Conservation (phyloP, 2,113 vertebrate species). For the Cryptotis parvus region DNA sequence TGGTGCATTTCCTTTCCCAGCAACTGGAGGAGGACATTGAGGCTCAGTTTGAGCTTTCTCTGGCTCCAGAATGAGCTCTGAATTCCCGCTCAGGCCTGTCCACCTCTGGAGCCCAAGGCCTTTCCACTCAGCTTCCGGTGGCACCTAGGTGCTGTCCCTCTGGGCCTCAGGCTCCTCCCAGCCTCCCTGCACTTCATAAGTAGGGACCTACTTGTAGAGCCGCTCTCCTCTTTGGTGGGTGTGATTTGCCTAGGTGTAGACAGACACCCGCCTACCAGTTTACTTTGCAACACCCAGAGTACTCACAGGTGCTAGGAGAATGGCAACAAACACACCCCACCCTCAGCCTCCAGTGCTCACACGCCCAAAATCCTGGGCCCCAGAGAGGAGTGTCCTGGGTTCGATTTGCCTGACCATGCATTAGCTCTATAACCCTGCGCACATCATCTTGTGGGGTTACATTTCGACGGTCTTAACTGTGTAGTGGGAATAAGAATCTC, state of each 20-base stretch:
- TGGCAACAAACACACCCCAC: slow-evolving; percentile 43
- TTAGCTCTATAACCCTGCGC: not conserved
- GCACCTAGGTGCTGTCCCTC: not conserved
- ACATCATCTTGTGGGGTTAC: not conserved
- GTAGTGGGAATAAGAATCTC: not conserved
- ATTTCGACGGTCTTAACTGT: not conserved
- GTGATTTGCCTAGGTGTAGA: slow-evolving; percentile 67
- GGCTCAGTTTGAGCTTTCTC: not conserved
- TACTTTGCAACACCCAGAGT: slow-evolving; percentile 66
- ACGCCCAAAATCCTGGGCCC: slow-evolving; percentile 13
- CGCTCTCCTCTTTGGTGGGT: slow-evolving; percentile 44
- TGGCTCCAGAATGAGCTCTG: not conserved
- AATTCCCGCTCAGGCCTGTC: not conserved
- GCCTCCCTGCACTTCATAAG: not conserved
- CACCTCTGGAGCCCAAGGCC: not conserved
- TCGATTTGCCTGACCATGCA: not conserved
- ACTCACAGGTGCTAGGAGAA: slow-evolving; percentile 45
- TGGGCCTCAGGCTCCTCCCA: not conserved
- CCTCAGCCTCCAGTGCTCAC: slow-evolving; percentile 50
- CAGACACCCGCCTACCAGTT: slow-evolving; percentile 54
- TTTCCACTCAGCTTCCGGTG: not conserved
- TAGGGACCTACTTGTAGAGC: not conserved
- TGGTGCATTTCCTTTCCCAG: not conserved
- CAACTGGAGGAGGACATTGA: not conserved
- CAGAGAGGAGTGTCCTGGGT: not conserved